Base-by-base conservation (phyloP, 2,797 vertebrate genomes). In the Xenopus petersii region DNA sequence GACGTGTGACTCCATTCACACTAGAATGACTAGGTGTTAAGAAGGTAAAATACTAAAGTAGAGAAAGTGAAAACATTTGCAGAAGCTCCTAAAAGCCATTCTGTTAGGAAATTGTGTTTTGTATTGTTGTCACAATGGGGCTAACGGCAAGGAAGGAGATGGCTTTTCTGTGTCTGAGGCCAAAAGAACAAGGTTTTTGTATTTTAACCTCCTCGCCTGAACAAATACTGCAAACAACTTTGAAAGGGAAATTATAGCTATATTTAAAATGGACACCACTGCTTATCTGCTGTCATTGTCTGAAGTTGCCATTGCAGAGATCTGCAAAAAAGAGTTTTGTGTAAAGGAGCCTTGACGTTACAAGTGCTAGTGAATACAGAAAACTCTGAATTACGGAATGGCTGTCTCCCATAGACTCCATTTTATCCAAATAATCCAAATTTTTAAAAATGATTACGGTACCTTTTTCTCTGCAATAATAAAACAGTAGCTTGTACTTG, bases 1-100 rank as follows among this genome's bases (percentile, higher is more conserved):
- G 58, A 73, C 21, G 70, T 77, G 70, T 77, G 71, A 74, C 68
- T 47, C 76, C 71, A 74, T 79, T 73, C 56, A 73, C 76, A 73
- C 59, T 36, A 61, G 17, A 58, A 9, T 51, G 10, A 64, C 56
- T 17, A 79, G 66, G 71, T 65, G 76, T 61, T 74, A 74, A 78
- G 65, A 70, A 77, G 59, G 69, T 72, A 33, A 68, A 64, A 77
- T 74, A 64, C 60, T 69, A 59, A 69, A 69, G 67, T 73, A 60
- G 64, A 60, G 66, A 69, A 64, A 78, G 64, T 71, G 51, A 68
- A 42, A 74, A 70, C 60, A 73, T 63, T 59, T 64, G 8, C 12
- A 48, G 36, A 49, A 48, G 3, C 12, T 21, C 48, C 60, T 70
- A 74, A 79, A 74, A 79, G 70, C 70, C 60, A 48, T 16, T 68